Conservation (phyloP, 2,797 vertebrate genomes). For the Carcharodon carcharias region DNA sequence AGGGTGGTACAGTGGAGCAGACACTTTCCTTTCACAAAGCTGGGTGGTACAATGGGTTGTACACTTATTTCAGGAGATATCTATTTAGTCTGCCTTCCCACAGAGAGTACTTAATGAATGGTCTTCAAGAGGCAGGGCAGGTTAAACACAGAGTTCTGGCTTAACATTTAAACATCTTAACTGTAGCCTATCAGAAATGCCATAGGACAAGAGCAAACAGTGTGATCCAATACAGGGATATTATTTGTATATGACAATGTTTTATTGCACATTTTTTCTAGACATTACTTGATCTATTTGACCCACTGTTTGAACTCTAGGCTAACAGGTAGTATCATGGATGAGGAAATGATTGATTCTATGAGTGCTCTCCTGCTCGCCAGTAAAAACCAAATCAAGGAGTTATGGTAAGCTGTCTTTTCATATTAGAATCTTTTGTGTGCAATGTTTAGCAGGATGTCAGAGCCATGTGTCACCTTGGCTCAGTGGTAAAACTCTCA, state of each 20-base stretch:
- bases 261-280: neutral
- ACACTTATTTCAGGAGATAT: neutral
- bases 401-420: conserved; percentile 25
- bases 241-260: neutral
- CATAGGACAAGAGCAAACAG: neutral
- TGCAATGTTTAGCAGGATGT: neutral
- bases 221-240: neutral
- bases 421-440: neutral
- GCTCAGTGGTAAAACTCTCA: neutral
- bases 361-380: conserved; percentile 26
- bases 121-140: neutral
- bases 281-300: neutral
- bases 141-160: neutral
- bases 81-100: neutral
- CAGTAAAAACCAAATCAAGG: conserved; percentile 16
- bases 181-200: neutral
- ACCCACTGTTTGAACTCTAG: neutral
- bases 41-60: no score
- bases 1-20: no score
- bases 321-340: neutral
- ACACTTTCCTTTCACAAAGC: no score
- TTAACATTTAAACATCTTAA: neutral
- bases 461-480: neutral
- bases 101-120: neutral
- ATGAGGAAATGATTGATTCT: conserved; percentile 17